phyloP scores from a whole-genome alignment of 2,113 vertebrate species.

The Verasper variegatus region DNA sequence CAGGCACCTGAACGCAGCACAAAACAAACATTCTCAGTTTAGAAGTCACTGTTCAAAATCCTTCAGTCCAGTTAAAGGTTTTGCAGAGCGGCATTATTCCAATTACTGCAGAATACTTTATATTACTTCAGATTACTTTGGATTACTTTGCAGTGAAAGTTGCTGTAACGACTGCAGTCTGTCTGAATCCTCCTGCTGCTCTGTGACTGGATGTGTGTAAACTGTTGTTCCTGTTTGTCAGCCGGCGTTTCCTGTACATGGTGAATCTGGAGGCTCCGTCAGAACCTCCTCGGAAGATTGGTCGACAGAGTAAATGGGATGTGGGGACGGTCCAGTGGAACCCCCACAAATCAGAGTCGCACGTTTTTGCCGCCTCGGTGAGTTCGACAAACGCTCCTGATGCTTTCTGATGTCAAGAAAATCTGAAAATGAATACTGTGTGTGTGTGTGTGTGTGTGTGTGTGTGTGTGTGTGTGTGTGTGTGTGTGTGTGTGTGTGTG shows the following conservation, averaged over 20 bases:
- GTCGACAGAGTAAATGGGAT: slow-evolving; percentile 98
- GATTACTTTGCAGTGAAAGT: no score
- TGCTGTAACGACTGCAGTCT: no score
- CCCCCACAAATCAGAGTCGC: slow-evolving; percentile 87
- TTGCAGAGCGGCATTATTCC: no score
- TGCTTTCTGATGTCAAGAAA: background rate
- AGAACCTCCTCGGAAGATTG: slow-evolving; percentile 91
- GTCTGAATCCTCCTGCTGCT: no score
- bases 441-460: background rate
- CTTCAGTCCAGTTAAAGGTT: no score
- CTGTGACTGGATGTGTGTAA: background rate
- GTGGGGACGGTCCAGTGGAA: slow-evolving; percentile 98
- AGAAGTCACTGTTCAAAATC: no score
- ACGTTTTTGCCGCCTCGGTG: slow-evolving; percentile 95
- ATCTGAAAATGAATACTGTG: background rate
- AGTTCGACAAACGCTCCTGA: slow-evolving; percentile 19
- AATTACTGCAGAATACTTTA: no score
- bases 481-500: background rate
- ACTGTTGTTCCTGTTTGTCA: slow-evolving; percentile 61
- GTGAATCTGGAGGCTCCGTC: slow-evolving; percentile 92
- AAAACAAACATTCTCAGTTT: background rate
- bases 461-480: no score
- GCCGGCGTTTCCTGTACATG: slow-evolving; percentile 94
- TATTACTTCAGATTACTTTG: no score
- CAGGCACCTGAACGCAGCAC: slow-evolving; percentile 7